Evolutionary conservation across 2,113 vertebrate species (phyloP).

Genomic region (Nansenia antarctica): DNA sequence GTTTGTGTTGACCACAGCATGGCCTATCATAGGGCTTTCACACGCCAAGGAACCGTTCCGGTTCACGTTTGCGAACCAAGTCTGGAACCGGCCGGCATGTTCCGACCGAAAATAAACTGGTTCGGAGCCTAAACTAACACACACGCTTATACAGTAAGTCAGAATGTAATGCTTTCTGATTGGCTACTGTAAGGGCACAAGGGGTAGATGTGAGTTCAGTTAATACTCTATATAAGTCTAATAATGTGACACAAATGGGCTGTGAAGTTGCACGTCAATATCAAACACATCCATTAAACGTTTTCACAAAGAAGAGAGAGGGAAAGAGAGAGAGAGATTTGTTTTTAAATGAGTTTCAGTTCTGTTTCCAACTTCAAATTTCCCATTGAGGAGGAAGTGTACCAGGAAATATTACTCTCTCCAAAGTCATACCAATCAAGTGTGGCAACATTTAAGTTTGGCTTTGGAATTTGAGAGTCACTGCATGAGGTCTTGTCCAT

Average conservation of each 20-base stretch:
- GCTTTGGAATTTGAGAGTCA: neutral
- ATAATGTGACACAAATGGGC: neutral
- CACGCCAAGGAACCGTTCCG: too few species aligned
- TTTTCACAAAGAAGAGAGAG: too few species aligned
- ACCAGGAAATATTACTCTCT: neutral
- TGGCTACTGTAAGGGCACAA: neutral
- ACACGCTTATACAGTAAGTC: neutral
- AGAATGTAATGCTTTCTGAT: neutral
- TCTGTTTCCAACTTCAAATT: neutral
- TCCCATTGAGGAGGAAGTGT: neutral
- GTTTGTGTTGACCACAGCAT: too few species aligned
- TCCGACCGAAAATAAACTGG: slow-evolving; percentile 19
- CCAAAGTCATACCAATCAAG: neutral
- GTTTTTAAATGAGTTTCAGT: neutral
- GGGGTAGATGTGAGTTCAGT: neutral
- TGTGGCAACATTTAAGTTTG: neutral
- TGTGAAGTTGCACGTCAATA: neutral
- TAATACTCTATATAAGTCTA: neutral
- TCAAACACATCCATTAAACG: too few species aligned
- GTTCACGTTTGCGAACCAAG: too few species aligned
- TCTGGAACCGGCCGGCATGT: too few species aligned
- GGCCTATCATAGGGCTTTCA: too few species aligned
- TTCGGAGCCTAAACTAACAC: slow-evolving; percentile 9
- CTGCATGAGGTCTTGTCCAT: neutral
- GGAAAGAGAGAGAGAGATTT: neutral